A percentile compares a stretch with the other conserved stretches of the same genome.
phyloP scores from a whole-genome alignment of 2,888 invertebrate genomes.

The Drosophila multiciliata region DNA sequence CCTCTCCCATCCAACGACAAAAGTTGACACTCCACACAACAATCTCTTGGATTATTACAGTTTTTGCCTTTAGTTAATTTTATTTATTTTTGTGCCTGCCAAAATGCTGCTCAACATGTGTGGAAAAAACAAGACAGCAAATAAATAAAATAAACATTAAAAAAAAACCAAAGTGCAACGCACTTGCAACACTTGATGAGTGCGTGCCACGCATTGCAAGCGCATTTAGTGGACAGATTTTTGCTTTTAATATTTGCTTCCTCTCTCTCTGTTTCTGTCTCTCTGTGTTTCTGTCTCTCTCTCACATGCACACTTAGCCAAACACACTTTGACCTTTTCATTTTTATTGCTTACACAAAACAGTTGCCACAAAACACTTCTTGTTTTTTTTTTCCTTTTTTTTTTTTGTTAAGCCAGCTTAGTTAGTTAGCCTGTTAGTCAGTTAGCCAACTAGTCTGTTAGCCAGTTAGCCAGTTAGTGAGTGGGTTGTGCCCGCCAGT shows the following conservation, averaged over 20 bases:
- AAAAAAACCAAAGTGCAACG: conserved; percentile 19
- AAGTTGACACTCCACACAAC: background rate
- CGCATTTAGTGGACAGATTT: conserved; percentile 17
- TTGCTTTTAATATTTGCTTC: background rate
- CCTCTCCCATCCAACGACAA: too few relatives aligned
- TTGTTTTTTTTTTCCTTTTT: background rate
- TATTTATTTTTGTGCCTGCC: conserved; percentile 3
- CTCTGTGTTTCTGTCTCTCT: background rate
- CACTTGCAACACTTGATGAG: conserved; percentile 4
- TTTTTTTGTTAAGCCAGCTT: conserved; percentile 8
- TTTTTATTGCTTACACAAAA: conserved; percentile 22
- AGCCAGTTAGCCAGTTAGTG: conserved; percentile 10
- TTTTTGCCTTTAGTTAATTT: background rate
- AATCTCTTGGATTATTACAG: conserved; percentile 10
- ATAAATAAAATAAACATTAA: background rate
- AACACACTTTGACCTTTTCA: conserved; percentile 42
- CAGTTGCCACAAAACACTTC: conserved; percentile 25
- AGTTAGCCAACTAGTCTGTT: background rate
- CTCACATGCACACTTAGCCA: conserved; percentile 1
- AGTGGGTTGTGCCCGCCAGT: conserved; percentile 53
- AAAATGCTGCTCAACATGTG: conserved; percentile 50
- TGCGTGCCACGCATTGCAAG: conserved; percentile 8
- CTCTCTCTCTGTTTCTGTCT: background rate
- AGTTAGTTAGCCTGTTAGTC: conserved; percentile 14
- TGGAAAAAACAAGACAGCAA: conserved; percentile 29